Base-by-base conservation (phyloP, 2,888 invertebrate genomes). In the Meta bourneti region DNA sequence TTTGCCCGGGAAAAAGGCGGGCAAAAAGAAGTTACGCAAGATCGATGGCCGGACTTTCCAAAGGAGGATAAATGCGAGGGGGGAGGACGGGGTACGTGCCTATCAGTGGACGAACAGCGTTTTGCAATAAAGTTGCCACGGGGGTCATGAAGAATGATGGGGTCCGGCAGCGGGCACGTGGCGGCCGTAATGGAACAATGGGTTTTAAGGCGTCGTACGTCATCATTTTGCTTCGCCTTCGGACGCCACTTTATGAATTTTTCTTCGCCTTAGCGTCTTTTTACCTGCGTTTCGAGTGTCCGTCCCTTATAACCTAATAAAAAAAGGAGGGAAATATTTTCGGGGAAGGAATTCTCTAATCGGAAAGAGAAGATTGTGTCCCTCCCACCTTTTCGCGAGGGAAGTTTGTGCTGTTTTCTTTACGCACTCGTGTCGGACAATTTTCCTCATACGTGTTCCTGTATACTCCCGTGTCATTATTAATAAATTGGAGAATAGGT, bases 171-270 rank as follows among this genome's bases (percentile, higher is more conserved):
- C 86, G 86, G 87, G 91, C 91, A 91, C 91, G 91, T 87, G 91
- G 86, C 74, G 81, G 91, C 91, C 81, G 91, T 91, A 91, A 91
- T 91, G 91, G 91, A 91, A 91, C 91, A 91, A 91, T 91, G 91
- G 91, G 91, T 91, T 91, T 91, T 91, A 91, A 91, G 91, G 85
- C 91, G 91, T 91, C 91, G 91, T 91, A 91, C 91, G 91, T 91
- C 91, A 91, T 91, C 91, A 91, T 91, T 91, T 87, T 86, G 89
- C 83, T 52, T 82, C 71, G 83, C 83, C 83, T 69, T 83, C 83
- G 81, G 90, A 87, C 82, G 86, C 82, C 91, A 86, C 86, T 87
- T 91, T 91, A 87, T 87, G 86, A 87, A 91, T 87, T 91, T 91
- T 91, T 91, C 86, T 87, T 91, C 86, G 86, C 86, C 71, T 80